Base-by-base conservation (phyloP, 92 coral and sea anemone species). In the Pocillopora grandis region DNA sequence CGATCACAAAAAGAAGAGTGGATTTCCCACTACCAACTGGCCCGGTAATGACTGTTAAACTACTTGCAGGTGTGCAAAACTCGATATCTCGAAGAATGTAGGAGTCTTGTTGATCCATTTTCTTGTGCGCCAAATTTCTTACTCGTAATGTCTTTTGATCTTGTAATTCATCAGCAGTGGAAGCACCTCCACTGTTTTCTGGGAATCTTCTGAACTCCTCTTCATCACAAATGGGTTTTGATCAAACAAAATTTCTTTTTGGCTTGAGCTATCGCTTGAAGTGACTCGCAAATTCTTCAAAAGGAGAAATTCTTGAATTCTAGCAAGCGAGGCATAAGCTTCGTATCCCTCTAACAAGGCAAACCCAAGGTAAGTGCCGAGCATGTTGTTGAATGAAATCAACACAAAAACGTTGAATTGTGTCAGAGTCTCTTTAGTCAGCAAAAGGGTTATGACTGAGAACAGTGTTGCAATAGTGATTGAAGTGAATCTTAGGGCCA, bases 21-120 rank as follows among this genome's bases (percentile, higher is more conserved):
- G 75, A 13, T 70, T 70, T 70, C 20, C 75, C 75, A 70, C 75
- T 33, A 20, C 75, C 75, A 10, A 70, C 75, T 70, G 75, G 75
- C 33, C 75, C 75, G 3, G 75, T 70, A 12, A 70, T 70, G 57
- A 70, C 57, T 36, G 75, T 74, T 56, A 74, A 57, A 20, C 35
- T 52, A 12, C 21, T 60, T 27, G 78, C 5, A 1, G 12, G 20
- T 37, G 75, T 1, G 12, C 55, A 15, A 74, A 52, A 52, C 12
- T 74, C 78, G 17, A 74, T 27, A n/a, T n/a, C 78, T 17, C 11
- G 19, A 11, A 52, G 55, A 58, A 74, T 15, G 14, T 12, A 58
- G 52, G 27, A 17, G 56, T 56, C 18, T 14, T 74, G 9, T 55
- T 62, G 63, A 1, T 20, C 36, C 19, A 19, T 74, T 74, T 20